These are phyloP conservation scores for Aphelinus certus DNA, from an alignment of 1,140 invertebrate genomes.

Conservation along the genomic window DNA sequence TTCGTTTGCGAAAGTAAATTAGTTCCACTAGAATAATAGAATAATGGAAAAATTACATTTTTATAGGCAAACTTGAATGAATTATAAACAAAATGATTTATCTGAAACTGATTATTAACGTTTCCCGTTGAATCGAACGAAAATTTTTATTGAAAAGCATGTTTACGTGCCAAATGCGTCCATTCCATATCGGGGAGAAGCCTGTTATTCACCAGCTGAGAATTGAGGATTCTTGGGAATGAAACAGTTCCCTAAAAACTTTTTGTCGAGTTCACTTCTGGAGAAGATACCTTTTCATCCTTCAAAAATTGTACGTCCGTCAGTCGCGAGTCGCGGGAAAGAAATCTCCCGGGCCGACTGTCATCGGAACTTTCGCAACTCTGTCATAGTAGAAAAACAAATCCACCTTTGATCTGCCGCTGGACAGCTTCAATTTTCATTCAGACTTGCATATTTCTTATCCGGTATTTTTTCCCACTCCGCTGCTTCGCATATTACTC, in stretches of 20 bases:
- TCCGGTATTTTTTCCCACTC: not conserved
- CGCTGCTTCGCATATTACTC: constrained; percentile 9
- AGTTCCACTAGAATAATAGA: too few species aligned
- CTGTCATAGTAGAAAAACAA: not conserved
- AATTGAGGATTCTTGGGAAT: too few species aligned
- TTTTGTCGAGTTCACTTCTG: not conserved
- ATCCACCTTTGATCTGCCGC: constrained; percentile 31
- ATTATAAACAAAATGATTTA: too few species aligned
- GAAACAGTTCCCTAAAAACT: not conserved
- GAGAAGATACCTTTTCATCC: constrained; percentile 4
- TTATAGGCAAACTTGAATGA: too few species aligned
- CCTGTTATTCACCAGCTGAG: too few species aligned
- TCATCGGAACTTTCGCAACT: not conserved
- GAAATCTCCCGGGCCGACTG: not conserved
- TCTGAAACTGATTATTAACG: too few species aligned
- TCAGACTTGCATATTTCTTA: not conserved
- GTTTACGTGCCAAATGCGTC: too few species aligned
- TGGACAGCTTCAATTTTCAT: constrained; percentile 32
- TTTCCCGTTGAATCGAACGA: too few species aligned
- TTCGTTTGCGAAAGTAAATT: too few species aligned
- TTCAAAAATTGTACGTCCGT: constrained; percentile 4
- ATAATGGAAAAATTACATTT: too few species aligned
- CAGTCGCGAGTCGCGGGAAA: not conserved
- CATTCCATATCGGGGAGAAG: too few species aligned
- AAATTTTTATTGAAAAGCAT: too few species aligned